Base-by-base conservation (phyloP, 2,113 vertebrate genomes). In the Nothoprocta perdicaria region DNA sequence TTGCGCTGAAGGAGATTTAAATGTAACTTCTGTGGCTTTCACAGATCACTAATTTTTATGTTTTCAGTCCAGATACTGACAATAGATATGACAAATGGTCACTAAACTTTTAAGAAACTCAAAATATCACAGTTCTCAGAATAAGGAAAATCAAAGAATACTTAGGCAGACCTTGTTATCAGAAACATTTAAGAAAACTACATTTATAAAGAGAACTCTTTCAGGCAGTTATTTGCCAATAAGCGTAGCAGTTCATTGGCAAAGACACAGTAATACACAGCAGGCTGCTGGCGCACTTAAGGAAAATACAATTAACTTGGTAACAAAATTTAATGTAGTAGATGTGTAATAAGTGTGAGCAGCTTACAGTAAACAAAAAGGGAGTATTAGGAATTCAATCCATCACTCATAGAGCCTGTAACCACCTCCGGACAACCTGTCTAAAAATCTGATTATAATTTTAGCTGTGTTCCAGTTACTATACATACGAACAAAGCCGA, bases 241-340 rank as follows among this genome's bases (percentile, higher is more conserved):
- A 94, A 95, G 85, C 65, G 73, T 80, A 95, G 69, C 82, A 53
- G 87, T 66, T 93, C 89, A 80, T 93, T 94, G 94, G 94, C 89
- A 92, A 66, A 94, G 94, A 89, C 80, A 85, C 80, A 79, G 80
- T 72, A 91, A 91, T 41, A 89, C 85, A 88, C 84, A 95, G 92
- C 80, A 91, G 92, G 92, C 91, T 78, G 35, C 80, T 86, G 89
- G 43, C 89, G 80, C 82, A 93, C 89, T 93, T 69, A 85, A 94
- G 87, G 94, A 92, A 95, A 96, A 96, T 66, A 96, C 92, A 96
- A 96, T 96, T 95, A 95, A 66, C 92, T 94, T 14, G 48, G 85
- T 89, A 93, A 92, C 89, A 84, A 93, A 96, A 96, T 95, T 94
- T 96, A 94, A 95, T 92, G 80, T 93, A 92, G 84, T 89, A 88